Evolutionary conservation across 2,888 invertebrate genomes (phyloP), one percentile per base, ranked within the genome.

Genomic region (Chrysolina haemoptera): DNA sequence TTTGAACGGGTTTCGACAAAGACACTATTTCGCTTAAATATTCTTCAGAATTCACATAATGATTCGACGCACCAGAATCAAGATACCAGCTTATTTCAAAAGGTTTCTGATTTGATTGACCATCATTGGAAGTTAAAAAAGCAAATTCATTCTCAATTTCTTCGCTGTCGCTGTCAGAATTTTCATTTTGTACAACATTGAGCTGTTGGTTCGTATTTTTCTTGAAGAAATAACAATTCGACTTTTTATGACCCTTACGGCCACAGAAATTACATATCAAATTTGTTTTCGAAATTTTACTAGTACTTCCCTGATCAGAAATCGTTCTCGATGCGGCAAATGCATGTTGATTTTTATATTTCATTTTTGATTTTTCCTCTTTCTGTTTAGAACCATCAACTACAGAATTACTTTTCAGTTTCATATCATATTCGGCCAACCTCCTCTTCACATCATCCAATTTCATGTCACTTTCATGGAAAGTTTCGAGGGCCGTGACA

Each of bases 1-100:
- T 55, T 55, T 55, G 55, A 14, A 55, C 16, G 55, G 55, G 55
- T 55, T 55, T 55, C 10, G 55, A 55, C 20, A 55, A 55, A 18
- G 55, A 55, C 55, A 43, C 43, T 43, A 43, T 8, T 43, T 43
- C 43, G 43, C 4, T 43, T 43, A 43, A 43, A 43, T 55, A 16
- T 55, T 55, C 20, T 55, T 55, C 55, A 16, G 55, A 55, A 8
- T 55, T 55, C 55, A 55, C 16, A 16, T 55, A 55, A 55, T 55
- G 55, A 55, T 55, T 55, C 55, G 55, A 55, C 10, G 43, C 8
- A 43, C 43, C 43, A 43, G 43, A 43, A 10, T 43, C 43, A 43
- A 43, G 43, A 43, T 43, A 43, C 43, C 43, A 43, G 43, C 43
- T 43, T 4, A 43, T 43, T 8, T 43, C 43, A 12, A 43, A 43